Conservation (phyloP, 2,113 vertebrate genomes). For the Polyodon spathula region DNA sequence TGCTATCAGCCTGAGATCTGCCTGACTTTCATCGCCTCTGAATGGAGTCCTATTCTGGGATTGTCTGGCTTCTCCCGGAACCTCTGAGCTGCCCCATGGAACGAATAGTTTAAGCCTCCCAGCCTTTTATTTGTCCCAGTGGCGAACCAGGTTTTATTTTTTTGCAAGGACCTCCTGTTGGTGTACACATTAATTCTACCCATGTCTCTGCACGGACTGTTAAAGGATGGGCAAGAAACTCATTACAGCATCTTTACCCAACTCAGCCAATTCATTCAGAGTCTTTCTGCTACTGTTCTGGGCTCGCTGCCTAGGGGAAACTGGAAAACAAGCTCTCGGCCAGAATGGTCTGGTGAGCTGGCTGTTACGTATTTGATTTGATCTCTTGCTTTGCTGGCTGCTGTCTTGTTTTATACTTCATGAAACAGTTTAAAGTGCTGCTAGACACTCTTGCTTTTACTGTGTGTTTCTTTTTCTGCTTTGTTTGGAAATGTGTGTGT, state of each 20-base stretch:
- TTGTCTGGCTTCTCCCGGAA: neutral
- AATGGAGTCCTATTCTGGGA: constrained; percentile 10
- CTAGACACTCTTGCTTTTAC: no score
- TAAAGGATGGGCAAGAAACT: constrained; percentile 54
- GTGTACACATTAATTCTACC: neutral
- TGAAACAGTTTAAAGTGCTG: no score
- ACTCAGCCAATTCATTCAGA: constrained; percentile 53
- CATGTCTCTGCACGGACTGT: constrained; percentile 60
- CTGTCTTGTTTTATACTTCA: no score
- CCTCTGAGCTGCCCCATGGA: neutral
- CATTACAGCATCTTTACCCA: constrained; percentile 48
- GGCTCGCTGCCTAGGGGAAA: constrained; percentile 35
- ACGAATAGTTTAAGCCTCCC: neutral
- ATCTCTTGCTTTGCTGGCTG: no score
- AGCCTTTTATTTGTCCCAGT: neutral
- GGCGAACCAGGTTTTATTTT: no score
- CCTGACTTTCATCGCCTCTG: neutral
- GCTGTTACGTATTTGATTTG: neutral
- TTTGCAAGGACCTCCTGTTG: no score
- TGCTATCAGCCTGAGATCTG: constrained; percentile 27
- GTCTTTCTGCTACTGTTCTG: constrained; percentile 51
- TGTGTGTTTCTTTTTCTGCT: no score
- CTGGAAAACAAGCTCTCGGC: constrained; percentile 47
- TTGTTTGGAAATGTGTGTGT: no score
- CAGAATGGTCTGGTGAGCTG: constrained; percentile 49